A percentile compares a stretch with the other conserved stretches of the same genome.
Evolutionary conservation across 2,888 invertebrate genomes (phyloP).

Genomic region (Chironomus tentans): DNA sequence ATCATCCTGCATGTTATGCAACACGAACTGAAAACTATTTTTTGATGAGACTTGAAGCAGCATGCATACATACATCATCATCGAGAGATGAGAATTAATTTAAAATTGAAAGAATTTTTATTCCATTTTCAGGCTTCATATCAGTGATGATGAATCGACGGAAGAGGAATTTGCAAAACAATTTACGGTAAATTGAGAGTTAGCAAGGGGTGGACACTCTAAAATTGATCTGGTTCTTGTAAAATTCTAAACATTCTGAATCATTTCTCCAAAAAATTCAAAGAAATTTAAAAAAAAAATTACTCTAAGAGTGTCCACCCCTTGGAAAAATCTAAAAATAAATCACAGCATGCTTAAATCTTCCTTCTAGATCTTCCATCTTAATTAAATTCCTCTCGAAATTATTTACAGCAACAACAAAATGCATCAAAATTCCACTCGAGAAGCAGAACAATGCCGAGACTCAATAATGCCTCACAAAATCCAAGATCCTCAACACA

Average conservation of each 20-base stretch:
- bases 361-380: background rate
- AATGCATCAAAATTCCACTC: constrained; percentile 9
- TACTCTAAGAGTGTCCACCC: no score
- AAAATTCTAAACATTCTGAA: no score
- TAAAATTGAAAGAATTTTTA: constrained; percentile 5
- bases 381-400: background rate
- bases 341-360: no score
- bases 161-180: background rate
- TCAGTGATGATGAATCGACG: constrained; percentile 13
- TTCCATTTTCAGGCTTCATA: background rate
- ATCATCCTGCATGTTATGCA: constrained; percentile 1
- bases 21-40: background rate
- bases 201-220: no score
- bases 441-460: constrained; percentile 11
- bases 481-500: no score
- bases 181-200: background rate
- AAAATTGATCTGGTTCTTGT: no score
- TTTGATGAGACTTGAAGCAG: background rate
- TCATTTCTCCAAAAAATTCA: no score
- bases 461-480: background rate
- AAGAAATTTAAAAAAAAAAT: no score
- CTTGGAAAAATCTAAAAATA: no score
- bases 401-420: background rate
- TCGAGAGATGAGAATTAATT: background rate
- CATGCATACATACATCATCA: background rate